Percentiles rank a stretch among this genome's conserved stretches.
These are phyloP conservation scores for Aphidius colemani DNA, from an alignment of 2,888 invertebrate genomes.

Conservation along the genomic window DNA sequence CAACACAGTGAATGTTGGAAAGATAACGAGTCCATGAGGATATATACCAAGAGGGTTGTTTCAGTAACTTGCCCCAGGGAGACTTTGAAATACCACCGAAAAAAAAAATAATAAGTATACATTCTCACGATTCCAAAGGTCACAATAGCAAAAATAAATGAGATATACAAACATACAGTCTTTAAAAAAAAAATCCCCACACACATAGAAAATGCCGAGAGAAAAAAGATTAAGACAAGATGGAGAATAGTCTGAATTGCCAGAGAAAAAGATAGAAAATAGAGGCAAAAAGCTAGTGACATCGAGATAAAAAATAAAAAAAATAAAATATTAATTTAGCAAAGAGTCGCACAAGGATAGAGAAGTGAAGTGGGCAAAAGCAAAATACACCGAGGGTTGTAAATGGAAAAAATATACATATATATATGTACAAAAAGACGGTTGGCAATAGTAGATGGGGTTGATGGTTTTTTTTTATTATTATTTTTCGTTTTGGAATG, in stretches of 20 bases:
- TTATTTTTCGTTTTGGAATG: neutral
- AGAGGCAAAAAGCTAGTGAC: slow-evolving; percentile 12
- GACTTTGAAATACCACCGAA: no score
- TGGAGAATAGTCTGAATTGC: neutral
- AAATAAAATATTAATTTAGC: slow-evolving; percentile 54
- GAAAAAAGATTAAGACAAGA: neutral
- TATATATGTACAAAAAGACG: slow-evolving; percentile 3
- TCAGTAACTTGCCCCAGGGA: no score
- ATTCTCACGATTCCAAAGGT: no score
- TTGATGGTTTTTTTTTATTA: neutral
- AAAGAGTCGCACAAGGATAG: slow-evolving; percentile 33
- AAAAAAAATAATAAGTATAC: no score
- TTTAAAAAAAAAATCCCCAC: slow-evolving; percentile 20
- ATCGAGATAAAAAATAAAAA: slow-evolving; percentile 13
- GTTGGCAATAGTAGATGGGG: slow-evolving; percentile 10
- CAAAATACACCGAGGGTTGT: neutral
- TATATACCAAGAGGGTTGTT: no score
- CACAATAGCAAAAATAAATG: no score
- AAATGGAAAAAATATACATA: slow-evolving; percentile 9
- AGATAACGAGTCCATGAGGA: slow-evolving; percentile 20
- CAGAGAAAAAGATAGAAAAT: neutral
- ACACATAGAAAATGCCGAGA: no score
- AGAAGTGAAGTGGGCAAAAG: slow-evolving; percentile 28
- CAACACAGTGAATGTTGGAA: slow-evolving; percentile 18
- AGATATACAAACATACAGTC: slow-evolving; percentile 13